phyloP scores from a whole-genome alignment of 2,797 vertebrate genomes.

The Phrynocephalus vlangalii region DNA sequence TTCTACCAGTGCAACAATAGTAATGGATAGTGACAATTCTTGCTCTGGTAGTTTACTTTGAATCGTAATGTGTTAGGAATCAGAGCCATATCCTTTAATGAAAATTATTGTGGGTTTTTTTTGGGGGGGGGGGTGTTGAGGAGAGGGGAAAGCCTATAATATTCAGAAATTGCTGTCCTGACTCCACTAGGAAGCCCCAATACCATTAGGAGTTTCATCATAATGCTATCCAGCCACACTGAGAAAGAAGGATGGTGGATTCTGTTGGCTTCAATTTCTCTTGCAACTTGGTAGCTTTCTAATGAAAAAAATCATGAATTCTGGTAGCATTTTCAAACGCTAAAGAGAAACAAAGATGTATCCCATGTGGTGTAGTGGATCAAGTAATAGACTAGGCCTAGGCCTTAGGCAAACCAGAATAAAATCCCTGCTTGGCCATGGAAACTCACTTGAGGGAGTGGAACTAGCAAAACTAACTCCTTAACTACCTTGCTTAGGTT shows the following conservation, averaged over 20 bases:
- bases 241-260: not conserved
- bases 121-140: too few relatives aligned
- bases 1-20: not conserved
- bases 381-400: too few relatives aligned
- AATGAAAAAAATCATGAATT: not conserved
- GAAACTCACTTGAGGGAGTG: too few relatives aligned
- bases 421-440: too few relatives aligned
- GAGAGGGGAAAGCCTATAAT: not conserved
- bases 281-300: not conserved
- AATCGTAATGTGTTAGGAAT: conserved; percentile 53
- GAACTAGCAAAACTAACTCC: too few relatives aligned
- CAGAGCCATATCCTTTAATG: not conserved
- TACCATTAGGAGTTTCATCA: too few relatives aligned
- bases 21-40: conserved; percentile 42
- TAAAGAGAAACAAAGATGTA: too few relatives aligned
- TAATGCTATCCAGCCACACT: not conserved
- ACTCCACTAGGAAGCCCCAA: too few relatives aligned
- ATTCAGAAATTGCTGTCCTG: not conserved
- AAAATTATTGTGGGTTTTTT: not conserved
- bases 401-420: too few relatives aligned
- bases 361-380: too few relatives aligned
- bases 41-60: conserved; percentile 46
- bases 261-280: not conserved
- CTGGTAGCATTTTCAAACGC: not conserved
- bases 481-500: too few relatives aligned